These are phyloP conservation scores for Plagodis dolabraria DNA, from an alignment of 2,888 invertebrate species.

Conservation along the genomic window DNA sequence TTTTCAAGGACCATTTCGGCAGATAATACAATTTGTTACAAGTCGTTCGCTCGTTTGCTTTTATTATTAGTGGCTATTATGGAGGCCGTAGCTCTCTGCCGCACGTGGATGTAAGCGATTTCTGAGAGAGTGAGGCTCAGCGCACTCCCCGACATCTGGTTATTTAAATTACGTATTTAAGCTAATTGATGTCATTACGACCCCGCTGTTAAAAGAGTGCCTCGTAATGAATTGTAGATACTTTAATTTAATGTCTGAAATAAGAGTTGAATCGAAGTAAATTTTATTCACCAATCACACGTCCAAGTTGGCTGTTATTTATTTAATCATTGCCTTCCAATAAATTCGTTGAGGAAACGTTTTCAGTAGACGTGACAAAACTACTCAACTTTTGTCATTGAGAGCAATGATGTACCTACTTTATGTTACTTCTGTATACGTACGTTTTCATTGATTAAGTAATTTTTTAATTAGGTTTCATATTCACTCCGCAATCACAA, in stretches of 20 bases:
- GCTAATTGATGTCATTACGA: constrained; percentile 65
- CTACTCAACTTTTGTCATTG: too few relatives aligned
- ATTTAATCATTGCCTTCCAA: constrained; percentile 57
- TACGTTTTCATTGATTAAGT: too few relatives aligned
- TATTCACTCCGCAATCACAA: too few relatives aligned
- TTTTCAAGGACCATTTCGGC: constrained; percentile 63
- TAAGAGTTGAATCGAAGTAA: constrained; percentile 43
- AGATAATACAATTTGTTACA: constrained; percentile 76
- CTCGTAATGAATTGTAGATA: constrained; percentile 49
- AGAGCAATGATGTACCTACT: too few relatives aligned
- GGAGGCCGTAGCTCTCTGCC: constrained; percentile 49
- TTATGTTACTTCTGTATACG: too few relatives aligned
- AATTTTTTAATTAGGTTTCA: too few relatives aligned
- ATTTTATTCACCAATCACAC: constrained; percentile 18
- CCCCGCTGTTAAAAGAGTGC: constrained; percentile 56
- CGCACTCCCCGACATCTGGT: constrained; percentile 58
- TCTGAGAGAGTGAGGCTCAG: constrained; percentile 45
- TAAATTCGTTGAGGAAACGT: too few relatives aligned
- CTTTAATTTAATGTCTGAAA: constrained; percentile 54
- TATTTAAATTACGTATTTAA: constrained; percentile 68
- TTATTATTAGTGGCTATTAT: constrained; percentile 72
- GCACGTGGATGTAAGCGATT: constrained; percentile 53
- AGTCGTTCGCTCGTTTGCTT: constrained; percentile 71
- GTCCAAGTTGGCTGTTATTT: background rate
- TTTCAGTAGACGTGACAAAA: too few relatives aligned